Percentiles rank a stretch among this genome's conserved stretches.
Conservation (phyloP, 2,888 invertebrate species). For the Morpho helenor region DNA sequence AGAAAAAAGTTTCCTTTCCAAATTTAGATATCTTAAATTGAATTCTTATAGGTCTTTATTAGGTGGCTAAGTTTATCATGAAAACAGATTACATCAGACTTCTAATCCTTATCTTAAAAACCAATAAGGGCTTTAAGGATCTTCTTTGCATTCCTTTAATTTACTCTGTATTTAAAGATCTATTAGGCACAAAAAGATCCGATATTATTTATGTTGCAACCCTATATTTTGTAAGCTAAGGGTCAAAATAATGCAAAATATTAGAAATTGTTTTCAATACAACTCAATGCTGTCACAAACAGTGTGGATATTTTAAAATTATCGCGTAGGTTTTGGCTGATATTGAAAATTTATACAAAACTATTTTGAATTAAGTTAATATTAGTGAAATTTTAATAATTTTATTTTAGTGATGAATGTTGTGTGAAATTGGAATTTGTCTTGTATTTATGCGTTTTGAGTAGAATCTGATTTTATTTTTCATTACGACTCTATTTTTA, state of each 20-base stretch:
- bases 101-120: too few species aligned
- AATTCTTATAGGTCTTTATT: too few species aligned
- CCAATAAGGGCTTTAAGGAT: too few species aligned
- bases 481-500: conserved; percentile 34
- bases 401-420: conserved; percentile 25
- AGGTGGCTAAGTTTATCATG: too few species aligned
- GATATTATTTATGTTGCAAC: background rate
- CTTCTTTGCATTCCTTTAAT: too few species aligned
- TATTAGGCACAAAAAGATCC: background rate
- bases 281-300: conserved; percentile 18
- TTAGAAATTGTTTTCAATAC: background rate
- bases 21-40: too few species aligned
- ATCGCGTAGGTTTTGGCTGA: conserved; percentile 12
- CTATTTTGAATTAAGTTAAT: conserved; percentile 17
- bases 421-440: conserved; percentile 44
- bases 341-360: conserved; percentile 16
- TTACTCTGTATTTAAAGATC: too few species aligned
- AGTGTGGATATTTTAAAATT: conserved; percentile 10
- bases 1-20: too few species aligned
- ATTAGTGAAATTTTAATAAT: conserved; percentile 13
- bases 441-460: conserved; percentile 48
- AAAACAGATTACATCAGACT: too few species aligned
- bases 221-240: background rate
- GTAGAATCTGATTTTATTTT: conserved; percentile 20
- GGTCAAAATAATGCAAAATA: background rate